phyloP scores from a whole-genome alignment of 2,888 invertebrate species.

The Tridacna crocea region DNA sequence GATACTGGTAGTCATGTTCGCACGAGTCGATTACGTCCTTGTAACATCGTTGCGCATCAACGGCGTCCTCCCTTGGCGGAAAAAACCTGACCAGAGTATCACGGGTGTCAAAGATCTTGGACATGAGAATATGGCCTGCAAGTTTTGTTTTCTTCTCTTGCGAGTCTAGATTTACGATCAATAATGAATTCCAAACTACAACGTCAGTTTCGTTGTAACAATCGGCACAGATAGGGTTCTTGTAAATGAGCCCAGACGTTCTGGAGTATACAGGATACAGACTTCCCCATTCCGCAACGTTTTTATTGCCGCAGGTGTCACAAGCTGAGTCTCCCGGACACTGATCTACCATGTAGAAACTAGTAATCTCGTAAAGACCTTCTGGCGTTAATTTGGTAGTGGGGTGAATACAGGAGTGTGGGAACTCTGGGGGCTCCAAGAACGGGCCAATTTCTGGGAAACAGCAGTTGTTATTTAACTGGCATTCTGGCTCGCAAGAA shows the following conservation, averaged over 20 bases:
- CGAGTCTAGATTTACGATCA: neutral
- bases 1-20: neutral
- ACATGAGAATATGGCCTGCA: neutral
- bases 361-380: neutral
- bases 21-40: neutral
- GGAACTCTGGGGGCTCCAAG: neutral
- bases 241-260: conserved; percentile 4
- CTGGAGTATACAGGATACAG: conserved; percentile 6
- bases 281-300: conserved; percentile 18
- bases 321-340: neutral
- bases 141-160: neutral
- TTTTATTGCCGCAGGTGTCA: neutral
- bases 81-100: neutral
- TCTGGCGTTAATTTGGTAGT: neutral
- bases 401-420: neutral
- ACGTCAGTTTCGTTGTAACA: conserved; percentile 11
- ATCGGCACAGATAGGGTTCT: conserved; percentile 6
- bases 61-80: neutral
- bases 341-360: conserved; percentile 7
- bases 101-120: neutral
- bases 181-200: neutral
- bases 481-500: conserved; percentile 14
- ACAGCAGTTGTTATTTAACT: conserved; percentile 14
- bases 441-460: neutral
- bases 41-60: conserved; percentile 1